These are phyloP conservation scores for Agonopterix arenella DNA, from an alignment of 2,888 invertebrate genomes.

Conservation along the genomic window DNA sequence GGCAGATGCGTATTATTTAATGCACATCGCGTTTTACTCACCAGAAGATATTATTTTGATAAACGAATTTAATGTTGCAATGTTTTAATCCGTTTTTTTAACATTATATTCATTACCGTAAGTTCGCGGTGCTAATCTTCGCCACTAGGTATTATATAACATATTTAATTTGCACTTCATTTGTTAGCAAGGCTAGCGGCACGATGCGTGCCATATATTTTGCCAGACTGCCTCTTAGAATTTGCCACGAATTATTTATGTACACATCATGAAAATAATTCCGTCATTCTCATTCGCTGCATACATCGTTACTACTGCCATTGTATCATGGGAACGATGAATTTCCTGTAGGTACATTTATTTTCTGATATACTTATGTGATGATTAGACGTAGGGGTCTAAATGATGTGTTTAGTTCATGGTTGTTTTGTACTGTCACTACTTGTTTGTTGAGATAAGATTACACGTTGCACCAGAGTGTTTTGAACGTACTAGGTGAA, in stretches of 20 bases:
- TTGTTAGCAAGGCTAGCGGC: conserved; percentile 32
- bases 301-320: conserved; percentile 4
- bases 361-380: conserved; percentile 11
- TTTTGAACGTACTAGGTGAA: conserved; percentile 13
- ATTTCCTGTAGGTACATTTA: conserved; percentile 6
- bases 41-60: conserved; percentile 14
- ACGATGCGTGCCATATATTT: conserved; percentile 30
- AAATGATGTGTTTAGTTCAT: conserved; percentile 16
- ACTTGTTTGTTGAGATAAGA: conserved; percentile 18
- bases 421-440: conserved; percentile 16
- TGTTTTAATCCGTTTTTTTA: not conserved
- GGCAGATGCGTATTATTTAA: conserved; percentile 5
- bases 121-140: conserved; percentile 39
- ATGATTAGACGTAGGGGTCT: conserved; percentile 9
- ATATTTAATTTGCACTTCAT: conserved; percentile 3
- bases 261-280: too few relatives aligned
- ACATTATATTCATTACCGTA: conserved; percentile 1
- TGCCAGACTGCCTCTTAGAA: conserved; percentile 26
- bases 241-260: conserved; percentile 19
- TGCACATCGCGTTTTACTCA: conserved; percentile 27
- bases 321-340: conserved; percentile 4
- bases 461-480: conserved; percentile 9
- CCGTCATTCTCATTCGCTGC: too few relatives aligned
- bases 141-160: conserved; percentile 25
- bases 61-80: not conserved